These are phyloP conservation scores for Oligia fasciuncula DNA, from an alignment of 2,888 invertebrate species.

Conservation along the genomic window DNA sequence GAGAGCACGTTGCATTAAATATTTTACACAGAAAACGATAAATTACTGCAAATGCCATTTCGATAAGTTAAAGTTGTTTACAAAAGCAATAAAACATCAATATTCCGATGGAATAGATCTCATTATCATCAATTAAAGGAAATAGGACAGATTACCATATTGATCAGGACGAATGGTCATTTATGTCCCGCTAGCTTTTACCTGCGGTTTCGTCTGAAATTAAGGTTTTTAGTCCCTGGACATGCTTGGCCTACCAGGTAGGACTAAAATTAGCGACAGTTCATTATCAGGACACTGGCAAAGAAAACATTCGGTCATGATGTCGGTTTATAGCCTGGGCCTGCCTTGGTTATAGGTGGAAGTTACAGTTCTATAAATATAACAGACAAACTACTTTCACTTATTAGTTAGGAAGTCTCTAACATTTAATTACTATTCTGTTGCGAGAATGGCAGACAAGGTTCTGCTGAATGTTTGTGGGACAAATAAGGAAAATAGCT, in stretches of 20 bases:
- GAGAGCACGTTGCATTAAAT: not conserved
- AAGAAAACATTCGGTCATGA: not conserved
- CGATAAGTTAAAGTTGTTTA: conserved; percentile 37
- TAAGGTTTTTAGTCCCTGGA: not conserved
- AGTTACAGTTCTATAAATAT: not conserved
- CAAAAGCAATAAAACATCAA: conserved; percentile 33
- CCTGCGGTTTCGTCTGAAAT: not conserved
- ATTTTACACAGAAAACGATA: conserved; percentile 8
- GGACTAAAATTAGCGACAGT: not conserved
- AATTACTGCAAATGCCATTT: conserved; percentile 11
- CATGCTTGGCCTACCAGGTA: not conserved
- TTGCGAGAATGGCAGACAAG: conserved; percentile 17
- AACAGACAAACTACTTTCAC: not conserved
- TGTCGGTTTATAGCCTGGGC: not conserved
- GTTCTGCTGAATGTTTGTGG: conserved; percentile 4
- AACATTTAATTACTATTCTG: not conserved
- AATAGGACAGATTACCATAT: conserved; percentile 48
- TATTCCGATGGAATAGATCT: conserved; percentile 50
- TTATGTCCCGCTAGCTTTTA: not conserved
- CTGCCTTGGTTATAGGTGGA: not conserved
- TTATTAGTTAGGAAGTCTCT: not conserved
- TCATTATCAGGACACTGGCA: not conserved
- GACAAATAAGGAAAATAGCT: conserved; percentile 56
- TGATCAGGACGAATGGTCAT: conserved; percentile 44
- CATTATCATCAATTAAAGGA: conserved; percentile 57